Base-by-base conservation (phyloP, 2,888 invertebrate species). In the Nipponacmea schrenckii region DNA sequence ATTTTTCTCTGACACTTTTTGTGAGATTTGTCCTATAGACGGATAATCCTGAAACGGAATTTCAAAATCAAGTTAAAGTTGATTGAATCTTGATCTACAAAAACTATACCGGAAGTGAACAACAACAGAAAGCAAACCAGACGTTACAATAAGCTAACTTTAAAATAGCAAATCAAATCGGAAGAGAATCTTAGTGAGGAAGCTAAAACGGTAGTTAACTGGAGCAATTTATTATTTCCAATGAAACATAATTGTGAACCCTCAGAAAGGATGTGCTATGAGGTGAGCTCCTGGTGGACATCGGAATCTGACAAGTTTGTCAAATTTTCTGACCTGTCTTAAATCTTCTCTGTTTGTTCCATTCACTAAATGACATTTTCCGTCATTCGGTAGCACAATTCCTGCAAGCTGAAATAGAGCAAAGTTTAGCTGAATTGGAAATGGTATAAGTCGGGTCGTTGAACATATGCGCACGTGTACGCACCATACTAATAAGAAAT, bases 1-100 rank as follows among this genome's bases (percentile, higher is more conserved):
- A 1, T 96, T 93, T 87, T 97, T 94, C 87, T 97, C 93, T 86
- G 95, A 95, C 31, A 97, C 94, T 93, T 94, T 89, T 93, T 93
- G 90, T 93, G 90, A 89, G n/a, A 91, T 85, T 90, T 98, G 97
- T 14, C 97, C 96, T 77, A 98, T 96, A 76, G 97, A 97, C 0
- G 98, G 98, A 88, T 98, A 98, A 89, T 98, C 98, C 90, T 89
- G 70, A 0, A 76, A 64, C 45, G 69, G 26, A 70, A 62, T 26
- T 14, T 62, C 66, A 67, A 64, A 14, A 71, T 67, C 66, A n/a
- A 15, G 65, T 20, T 26, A 44, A 48, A 7, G n/a, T 69, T 1
- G 31, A 39, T 39, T 5, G 26, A 65, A 17, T 14, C n/a, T 14
- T 46, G 39, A 62, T 27, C 17, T 8, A 17, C 46, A 20, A 67